Conservation (phyloP, 1,140 invertebrate species). For the Eumaeus atala region DNA sequence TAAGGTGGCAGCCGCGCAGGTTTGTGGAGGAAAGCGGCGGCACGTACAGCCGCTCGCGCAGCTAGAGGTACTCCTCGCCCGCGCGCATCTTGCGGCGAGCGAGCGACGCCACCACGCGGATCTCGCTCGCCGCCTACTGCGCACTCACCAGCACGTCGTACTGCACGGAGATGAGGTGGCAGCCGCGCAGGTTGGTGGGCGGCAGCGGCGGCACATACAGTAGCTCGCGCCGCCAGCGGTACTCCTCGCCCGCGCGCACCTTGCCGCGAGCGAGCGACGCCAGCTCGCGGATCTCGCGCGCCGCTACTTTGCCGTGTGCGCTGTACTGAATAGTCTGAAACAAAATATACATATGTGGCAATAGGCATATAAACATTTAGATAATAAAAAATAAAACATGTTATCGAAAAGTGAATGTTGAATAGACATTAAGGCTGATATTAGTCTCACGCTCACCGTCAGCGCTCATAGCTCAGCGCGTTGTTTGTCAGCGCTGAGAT, state of each 20-base stretch:
- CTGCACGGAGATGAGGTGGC: conserved; percentile 94
- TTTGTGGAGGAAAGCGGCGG: conserved; percentile 96
- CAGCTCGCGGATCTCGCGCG: conserved; percentile 90
- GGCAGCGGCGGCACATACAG: conserved; percentile 95
- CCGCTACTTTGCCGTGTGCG: conserved; percentile 88
- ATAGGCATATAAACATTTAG: too few species aligned
- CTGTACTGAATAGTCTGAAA: conserved; percentile 91
- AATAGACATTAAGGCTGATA: too few species aligned
- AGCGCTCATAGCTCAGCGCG: too few species aligned
- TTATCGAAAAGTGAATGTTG: too few species aligned
- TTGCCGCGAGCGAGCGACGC: conserved; percentile 87
- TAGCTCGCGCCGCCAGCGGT: conserved; percentile 92
- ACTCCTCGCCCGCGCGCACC: conserved; percentile 85
- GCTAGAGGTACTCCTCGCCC: conserved; percentile 83
- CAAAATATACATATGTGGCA: too few species aligned
- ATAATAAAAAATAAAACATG: too few species aligned
- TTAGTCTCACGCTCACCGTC: too few species aligned
- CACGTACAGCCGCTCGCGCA: conserved; percentile 92
- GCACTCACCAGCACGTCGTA: conserved; percentile 95
- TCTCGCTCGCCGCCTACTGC: not conserved
- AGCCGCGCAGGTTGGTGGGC: conserved; percentile 95
- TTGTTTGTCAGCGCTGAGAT: too few species aligned
- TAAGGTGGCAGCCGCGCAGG: conserved; percentile 94
- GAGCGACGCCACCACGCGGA: not conserved
- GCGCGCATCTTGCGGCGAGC: conserved; percentile 85